Evolutionary conservation across 2,797 vertebrate species (phyloP).

Genomic region (Poecilia velifera): DNA sequence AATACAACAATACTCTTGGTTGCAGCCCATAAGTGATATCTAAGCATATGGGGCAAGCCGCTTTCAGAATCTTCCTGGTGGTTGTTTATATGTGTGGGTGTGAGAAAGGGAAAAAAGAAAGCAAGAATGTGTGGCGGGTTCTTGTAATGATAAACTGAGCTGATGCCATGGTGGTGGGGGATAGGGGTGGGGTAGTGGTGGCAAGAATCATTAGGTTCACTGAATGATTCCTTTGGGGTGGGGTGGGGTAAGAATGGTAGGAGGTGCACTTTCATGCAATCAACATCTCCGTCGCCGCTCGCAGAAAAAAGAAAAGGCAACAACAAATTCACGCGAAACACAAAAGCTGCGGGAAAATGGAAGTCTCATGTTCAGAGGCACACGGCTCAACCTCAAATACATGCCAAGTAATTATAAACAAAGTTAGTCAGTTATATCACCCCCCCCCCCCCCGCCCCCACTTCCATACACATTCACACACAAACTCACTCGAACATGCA

Average conservation of each 20-base stretch:
- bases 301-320: conserved; percentile 45
- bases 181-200: conserved; percentile 54
- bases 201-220: conserved; percentile 73
- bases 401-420: conserved; percentile 62
- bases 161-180: conserved; percentile 63
- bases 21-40: conserved; percentile 70
- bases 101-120: conserved; percentile 4
- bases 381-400: conserved; percentile 40
- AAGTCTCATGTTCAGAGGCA: conserved; percentile 21
- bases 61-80: conserved; percentile 47
- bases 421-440: conserved; percentile 47
- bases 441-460: conserved; percentile 4
- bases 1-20: conserved; percentile 72
- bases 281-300: conserved; percentile 61
- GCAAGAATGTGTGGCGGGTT: conserved; percentile 35
- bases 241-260: conserved; percentile 35
- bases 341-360: conserved; percentile 34
- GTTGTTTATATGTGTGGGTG: conserved; percentile 27
- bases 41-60: conserved; percentile 58
- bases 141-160: conserved; percentile 66
- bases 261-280: conserved; percentile 58
- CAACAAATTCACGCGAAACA: conserved; percentile 35
- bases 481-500: conserved; percentile 47
- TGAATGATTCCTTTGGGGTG: conserved; percentile 59
- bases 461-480: conserved; percentile 11